These are phyloP conservation scores for Sarcoramphus papa DNA, from an alignment of 2,797 vertebrate genomes.

Conservation along the genomic window DNA sequence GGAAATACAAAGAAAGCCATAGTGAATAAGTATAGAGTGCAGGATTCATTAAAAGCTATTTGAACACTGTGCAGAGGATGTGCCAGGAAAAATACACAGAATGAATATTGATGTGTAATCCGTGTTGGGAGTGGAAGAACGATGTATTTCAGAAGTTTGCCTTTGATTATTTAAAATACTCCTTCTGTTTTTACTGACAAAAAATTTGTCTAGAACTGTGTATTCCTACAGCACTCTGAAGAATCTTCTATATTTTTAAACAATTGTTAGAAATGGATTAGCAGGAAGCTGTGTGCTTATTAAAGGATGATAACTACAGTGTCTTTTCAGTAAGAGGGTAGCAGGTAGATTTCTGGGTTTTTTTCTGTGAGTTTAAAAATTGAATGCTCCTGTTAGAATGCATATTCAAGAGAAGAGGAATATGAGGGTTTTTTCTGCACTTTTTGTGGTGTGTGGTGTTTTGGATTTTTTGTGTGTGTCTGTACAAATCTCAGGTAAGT, in stretches of 20 bases:
- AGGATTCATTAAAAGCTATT: conserved; percentile 23
- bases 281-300: neutral
- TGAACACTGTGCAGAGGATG: neutral
- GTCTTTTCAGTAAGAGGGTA: neutral
- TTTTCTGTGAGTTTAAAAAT: neutral
- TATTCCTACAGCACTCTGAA: neutral
- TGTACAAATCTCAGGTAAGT: neutral
- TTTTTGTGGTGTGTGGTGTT: neutral
- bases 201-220: neutral
- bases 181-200: neutral
- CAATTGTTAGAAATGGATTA: neutral
- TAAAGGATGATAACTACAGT: neutral
- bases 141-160: neutral
- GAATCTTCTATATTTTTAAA: neutral
- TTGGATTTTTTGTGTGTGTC: neutral
- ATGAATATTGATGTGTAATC: neutral
- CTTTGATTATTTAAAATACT: neutral
- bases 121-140: neutral
- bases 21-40: neutral
- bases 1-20: neutral
- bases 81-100: neutral
- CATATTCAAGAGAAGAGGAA: neutral
- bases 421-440: neutral
- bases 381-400: neutral
- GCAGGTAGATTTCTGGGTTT: neutral